A percentile compares a stretch with the other conserved stretches of the same genome.
phyloP scores from a whole-genome alignment of 2,888 invertebrate species.

The Aphodius sticticus region DNA sequence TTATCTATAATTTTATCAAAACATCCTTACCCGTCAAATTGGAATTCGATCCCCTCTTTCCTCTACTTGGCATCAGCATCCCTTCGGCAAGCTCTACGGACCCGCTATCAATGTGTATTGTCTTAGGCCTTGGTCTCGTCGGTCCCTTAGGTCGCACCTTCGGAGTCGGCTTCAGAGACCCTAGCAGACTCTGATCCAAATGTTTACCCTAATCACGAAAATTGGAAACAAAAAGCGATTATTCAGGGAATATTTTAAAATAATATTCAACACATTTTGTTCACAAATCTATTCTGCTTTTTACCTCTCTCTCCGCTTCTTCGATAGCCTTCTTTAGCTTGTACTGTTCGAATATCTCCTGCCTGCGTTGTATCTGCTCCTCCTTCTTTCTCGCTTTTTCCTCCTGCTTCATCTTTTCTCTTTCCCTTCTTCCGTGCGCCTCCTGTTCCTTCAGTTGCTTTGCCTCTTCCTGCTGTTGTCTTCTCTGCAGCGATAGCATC shows the following conservation, averaged over 20 bases:
- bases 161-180: conserved; percentile 67
- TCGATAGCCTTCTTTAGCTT: conserved; percentile 93
- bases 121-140: conserved; percentile 83
- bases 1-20: background rate
- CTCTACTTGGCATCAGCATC: conserved; percentile 73
- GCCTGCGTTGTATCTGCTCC: conserved; percentile 87
- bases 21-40: conserved; percentile 77
- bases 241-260: conserved; percentile 34
- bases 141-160: conserved; percentile 72
- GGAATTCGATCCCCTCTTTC: conserved; percentile 82
- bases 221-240: conserved; percentile 11
- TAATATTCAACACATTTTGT: conserved; percentile 29
- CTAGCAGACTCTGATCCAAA: conserved; percentile 73
- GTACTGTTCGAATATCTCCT: conserved; percentile 91
- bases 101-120: conserved; percentile 87
- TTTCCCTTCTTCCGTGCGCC: conserved; percentile 76
- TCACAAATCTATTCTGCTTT: background rate
- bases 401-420: conserved; percentile 79
- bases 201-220: conserved; percentile 72
- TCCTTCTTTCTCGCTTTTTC: conserved; percentile 76
- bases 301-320: conserved; percentile 86
- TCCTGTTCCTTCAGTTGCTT: conserved; percentile 86
- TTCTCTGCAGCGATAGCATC: conserved; percentile 86
- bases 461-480: conserved; percentile 89
- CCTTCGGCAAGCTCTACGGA: conserved; percentile 81